Evolutionary conservation across 2,888 invertebrate genomes (phyloP), one percentile per base, ranked within the genome.

Genomic region (Coenonympha arcania): DNA sequence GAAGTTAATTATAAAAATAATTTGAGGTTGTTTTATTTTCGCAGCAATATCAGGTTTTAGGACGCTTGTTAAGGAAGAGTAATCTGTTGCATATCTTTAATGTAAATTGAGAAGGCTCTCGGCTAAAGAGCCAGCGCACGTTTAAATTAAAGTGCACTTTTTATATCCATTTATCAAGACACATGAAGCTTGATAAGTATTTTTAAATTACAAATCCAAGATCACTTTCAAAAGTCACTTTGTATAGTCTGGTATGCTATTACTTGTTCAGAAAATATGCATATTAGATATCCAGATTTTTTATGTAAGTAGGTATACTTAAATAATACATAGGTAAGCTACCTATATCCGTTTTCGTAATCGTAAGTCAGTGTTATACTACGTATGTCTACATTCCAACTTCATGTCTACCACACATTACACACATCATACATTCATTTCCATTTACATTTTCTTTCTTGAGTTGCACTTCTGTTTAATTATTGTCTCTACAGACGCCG

Each of bases 11-110:
- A 39, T 28, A 26, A 41, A 28, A 41, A 28, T 41, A 41, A 39
- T 13, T n/a, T 1, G 28, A 28, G 2, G 28, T 4, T 42, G 19
- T 42, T 30, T 42, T 42, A 42, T 42, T 42, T 42, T 28, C 8
- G 44, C 34, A 33, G 44, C 31, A 8, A 34, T 34, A 44, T 44
- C 44, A 44, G 44, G 44, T 44, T 44, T 33, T 44, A 34, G 33
- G 44, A 11, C 16, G 22, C 33, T 44, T 24, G 44, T 44, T 44
- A 44, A 44, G 22, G 34, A 34, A 24, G 33, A 44, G 24, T 44
- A 44, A 44, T 44, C 33, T 33, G 44, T 44, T 34, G 22, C 44
- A 44, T 34, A 34, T 44, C 44, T 42, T 24, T 15, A 16, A 22
- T 24, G 33, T 44, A 34, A 44, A 33, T 44, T 22, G 33, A 34